phyloP scores from a whole-genome alignment of 2,113 vertebrate species.

The Bufo gargarizans region DNA sequence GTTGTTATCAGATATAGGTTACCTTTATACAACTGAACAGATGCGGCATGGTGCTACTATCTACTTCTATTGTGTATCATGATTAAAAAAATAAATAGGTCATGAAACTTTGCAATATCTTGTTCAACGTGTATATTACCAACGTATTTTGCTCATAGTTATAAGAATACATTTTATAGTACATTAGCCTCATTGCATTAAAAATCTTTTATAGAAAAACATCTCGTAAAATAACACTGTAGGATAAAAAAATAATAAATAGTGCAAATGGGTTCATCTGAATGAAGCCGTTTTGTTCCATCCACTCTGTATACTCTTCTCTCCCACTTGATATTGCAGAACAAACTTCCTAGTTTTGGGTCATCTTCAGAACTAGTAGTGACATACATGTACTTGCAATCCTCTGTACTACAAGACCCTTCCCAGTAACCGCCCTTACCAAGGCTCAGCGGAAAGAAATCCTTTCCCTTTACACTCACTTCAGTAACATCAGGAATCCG shows the following conservation, averaged over 20 bases:
- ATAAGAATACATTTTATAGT: too few species aligned
- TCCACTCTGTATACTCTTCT: not conserved
- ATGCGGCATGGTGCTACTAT: too few species aligned
- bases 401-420: conserved; percentile 56
- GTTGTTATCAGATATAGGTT: too few species aligned
- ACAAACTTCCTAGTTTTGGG: conserved; percentile 36
- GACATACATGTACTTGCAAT: conserved; percentile 55
- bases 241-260: conserved; percentile 1
- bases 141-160: too few species aligned
- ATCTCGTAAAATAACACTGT: not conserved
- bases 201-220: not conserved
- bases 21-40: too few species aligned
- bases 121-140: too few species aligned
- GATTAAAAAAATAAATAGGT: too few species aligned
- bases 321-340: conserved; percentile 62
- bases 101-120: too few species aligned
- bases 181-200: not conserved
- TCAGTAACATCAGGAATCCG: conserved; percentile 56
- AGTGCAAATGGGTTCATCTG: not conserved
- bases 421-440: conserved; percentile 61
- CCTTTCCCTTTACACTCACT: conserved; percentile 50
- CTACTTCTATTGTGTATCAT: too few species aligned
- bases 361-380: conserved; percentile 20
- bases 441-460: conserved; percentile 39
- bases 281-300: not conserved